phyloP scores from a whole-genome alignment of 2,888 invertebrate genomes.

The Dolichomitus sp. region DNA sequence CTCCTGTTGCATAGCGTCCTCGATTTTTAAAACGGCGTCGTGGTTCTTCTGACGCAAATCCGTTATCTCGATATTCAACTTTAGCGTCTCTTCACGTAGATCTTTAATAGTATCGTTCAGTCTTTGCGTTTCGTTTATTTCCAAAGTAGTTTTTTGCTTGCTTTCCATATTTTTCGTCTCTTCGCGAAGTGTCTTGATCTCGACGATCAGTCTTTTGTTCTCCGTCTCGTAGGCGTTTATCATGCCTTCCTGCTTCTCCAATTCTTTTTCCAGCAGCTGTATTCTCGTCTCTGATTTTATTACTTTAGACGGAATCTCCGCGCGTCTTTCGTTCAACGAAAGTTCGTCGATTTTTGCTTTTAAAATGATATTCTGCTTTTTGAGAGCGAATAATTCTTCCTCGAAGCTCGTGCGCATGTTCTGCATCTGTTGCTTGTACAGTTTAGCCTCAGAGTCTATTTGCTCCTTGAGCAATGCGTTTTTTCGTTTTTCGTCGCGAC shows the following conservation, averaged over 20 bases:
- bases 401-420: slow-evolving; percentile 81
- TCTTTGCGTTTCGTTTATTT: slow-evolving; percentile 73
- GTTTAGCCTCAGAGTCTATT: slow-evolving; percentile 80
- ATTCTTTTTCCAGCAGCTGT: slow-evolving; percentile 77
- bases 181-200: slow-evolving; percentile 79
- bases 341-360: slow-evolving; percentile 82
- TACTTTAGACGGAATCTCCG: slow-evolving; percentile 56
- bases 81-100: slow-evolving; percentile 79
- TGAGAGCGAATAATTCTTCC: slow-evolving; percentile 81
- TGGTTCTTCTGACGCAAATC: slow-evolving; percentile 80
- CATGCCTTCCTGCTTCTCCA: slow-evolving; percentile 82
- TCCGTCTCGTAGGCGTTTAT: slow-evolving; percentile 82
- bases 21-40: slow-evolving; percentile 78
- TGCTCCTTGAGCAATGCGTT: slow-evolving; percentile 80
- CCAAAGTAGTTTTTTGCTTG: slow-evolving; percentile 73
- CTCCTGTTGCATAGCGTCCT: slow-evolving; percentile 81
- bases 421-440: slow-evolving; percentile 81
- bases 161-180: slow-evolving; percentile 76
- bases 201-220: slow-evolving; percentile 81
- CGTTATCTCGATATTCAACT: slow-evolving; percentile 79
- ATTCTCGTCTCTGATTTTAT: slow-evolving; percentile 75
- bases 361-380: slow-evolving; percentile 82
- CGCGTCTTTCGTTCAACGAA: slow-evolving; percentile 73
- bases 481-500: slow-evolving; percentile 81
- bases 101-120: slow-evolving; percentile 80